Percentiles rank a stretch among this genome's conserved stretches.
phyloP scores from a whole-genome alignment of 2,888 invertebrate genomes.

The Alviniconcha strummeri region DNA sequence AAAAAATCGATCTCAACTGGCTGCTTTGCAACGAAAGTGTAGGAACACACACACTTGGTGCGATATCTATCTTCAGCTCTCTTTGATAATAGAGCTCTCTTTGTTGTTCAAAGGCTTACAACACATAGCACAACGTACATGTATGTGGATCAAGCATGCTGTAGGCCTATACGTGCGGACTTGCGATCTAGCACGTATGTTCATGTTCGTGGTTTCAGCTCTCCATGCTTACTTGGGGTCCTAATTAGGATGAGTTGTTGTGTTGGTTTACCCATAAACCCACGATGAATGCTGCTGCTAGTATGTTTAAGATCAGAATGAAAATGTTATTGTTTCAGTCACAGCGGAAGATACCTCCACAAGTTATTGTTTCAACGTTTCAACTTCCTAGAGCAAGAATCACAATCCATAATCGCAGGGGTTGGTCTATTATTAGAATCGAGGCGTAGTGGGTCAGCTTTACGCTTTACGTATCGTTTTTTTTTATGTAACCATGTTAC shows the following conservation, averaged over 20 bases:
- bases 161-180: neutral
- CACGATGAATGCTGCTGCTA: too few species aligned
- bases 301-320: neutral
- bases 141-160: neutral
- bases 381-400: neutral
- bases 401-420: conserved; percentile 26
- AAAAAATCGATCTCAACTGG: too few species aligned
- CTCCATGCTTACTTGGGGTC: neutral
- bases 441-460: conserved; percentile 7
- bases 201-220: neutral
- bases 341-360: neutral
- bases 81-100: too few species aligned
- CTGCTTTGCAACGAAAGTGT: too few species aligned
- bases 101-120: too few species aligned
- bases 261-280: too few species aligned
- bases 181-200: conserved; percentile 14
- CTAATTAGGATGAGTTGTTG: too few species aligned
- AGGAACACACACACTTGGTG: too few species aligned
- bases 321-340: neutral
- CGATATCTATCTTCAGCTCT: too few species aligned
- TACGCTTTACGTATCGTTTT: neutral
- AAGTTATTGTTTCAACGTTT: conserved; percentile 11
- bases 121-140: too few species aligned
- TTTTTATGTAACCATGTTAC: neutral
- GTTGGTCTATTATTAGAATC: conserved; percentile 26